Evolutionary conservation across 2,797 vertebrate genomes (phyloP).

Genomic region (Myotis pilosus): DNA sequence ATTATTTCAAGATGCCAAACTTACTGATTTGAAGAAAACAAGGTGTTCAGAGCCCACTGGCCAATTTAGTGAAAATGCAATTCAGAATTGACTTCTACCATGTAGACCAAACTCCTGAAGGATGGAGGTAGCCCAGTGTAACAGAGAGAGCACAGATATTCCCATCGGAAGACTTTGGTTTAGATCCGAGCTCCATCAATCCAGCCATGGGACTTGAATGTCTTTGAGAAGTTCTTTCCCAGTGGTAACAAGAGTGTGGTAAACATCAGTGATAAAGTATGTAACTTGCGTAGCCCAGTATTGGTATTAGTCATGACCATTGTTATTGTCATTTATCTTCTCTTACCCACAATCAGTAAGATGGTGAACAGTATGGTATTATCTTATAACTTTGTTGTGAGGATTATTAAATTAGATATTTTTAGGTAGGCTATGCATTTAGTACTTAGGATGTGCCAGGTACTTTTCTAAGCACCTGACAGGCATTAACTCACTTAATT

Average conservation of each 20-base stretch:
- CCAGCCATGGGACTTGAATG: background rate
- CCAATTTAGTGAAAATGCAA: background rate
- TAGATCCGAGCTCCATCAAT: background rate
- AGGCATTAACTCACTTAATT: background rate
- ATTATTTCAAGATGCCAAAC: background rate
- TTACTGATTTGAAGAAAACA: conserved; percentile 27
- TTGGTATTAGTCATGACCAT: background rate
- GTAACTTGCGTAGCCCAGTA: background rate
- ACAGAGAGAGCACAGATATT: background rate
- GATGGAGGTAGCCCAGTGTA: background rate
- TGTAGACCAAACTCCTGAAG: background rate
- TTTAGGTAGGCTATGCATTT: background rate
- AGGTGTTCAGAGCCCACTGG: background rate
- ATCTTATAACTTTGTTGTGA: background rate
- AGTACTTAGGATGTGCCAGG: background rate
- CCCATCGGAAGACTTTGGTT: background rate
- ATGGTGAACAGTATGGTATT: background rate
- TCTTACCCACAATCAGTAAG: background rate
- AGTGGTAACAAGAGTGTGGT: background rate
- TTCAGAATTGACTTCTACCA: conserved; percentile 6
- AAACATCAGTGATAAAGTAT: background rate
- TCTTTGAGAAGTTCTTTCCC: background rate
- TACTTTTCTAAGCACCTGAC: background rate
- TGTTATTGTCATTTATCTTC: background rate
- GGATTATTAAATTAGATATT: background rate